Evolutionary conservation across 1,140 invertebrate genomes (phyloP).

Genomic region (Drosophila fuyamai): DNA sequence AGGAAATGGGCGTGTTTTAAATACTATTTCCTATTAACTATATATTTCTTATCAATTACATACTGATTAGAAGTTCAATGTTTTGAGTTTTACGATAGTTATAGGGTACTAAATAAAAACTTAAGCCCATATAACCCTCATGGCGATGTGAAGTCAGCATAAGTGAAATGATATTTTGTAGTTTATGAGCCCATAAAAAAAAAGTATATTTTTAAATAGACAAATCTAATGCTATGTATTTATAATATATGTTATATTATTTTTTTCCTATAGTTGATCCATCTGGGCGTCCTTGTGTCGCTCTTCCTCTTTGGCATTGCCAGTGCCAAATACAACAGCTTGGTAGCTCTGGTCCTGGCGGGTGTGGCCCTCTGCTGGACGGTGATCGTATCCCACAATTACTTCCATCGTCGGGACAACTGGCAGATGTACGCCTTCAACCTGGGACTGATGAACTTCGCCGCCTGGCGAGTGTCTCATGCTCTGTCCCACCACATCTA

Average conservation of each 20-base stretch:
- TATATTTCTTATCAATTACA: constrained; percentile 26
- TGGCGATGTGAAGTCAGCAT: not conserved
- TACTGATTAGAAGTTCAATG: not conserved
- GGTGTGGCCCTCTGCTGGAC: constrained; percentile 87
- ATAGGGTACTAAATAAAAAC: not conserved
- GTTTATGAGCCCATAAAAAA: no score
- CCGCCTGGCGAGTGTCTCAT: constrained; percentile 92
- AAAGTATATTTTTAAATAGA: no score
- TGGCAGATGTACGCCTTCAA: constrained; percentile 94
- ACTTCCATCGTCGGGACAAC: constrained; percentile 91
- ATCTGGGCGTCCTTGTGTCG: constrained; percentile 81
- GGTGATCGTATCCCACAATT: constrained; percentile 90
- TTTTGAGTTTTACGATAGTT: not conserved
- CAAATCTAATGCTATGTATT: no score
- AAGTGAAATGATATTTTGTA: no score
- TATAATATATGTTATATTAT: not conserved
- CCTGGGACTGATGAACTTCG: constrained; percentile 87
- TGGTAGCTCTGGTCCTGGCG: constrained; percentile 84
- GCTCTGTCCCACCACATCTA: constrained; percentile 92
- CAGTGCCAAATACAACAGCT: constrained; percentile 85
- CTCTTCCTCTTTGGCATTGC: constrained; percentile 86
- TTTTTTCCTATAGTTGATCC: constrained; percentile 55
- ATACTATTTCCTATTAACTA: not conserved
- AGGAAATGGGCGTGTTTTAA: not conserved
- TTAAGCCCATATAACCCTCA: not conserved